A percentile compares a stretch with the other conserved stretches of the same genome.
Conservation (phyloP, 2,797 vertebrate species). For the Menidia menidia region DNA sequence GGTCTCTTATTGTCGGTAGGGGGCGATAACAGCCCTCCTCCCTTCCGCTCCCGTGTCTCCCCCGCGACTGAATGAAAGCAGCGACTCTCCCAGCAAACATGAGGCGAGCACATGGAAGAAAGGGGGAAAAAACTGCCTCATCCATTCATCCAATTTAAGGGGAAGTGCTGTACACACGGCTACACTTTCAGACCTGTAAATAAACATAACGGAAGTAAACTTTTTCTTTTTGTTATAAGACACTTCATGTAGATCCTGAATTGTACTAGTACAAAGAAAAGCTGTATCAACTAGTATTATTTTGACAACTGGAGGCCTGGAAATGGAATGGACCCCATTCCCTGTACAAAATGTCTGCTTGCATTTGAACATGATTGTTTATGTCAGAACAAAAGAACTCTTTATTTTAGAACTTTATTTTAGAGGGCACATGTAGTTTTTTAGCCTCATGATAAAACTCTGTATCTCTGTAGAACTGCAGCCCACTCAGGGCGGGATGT, state of each 20-base stretch:
- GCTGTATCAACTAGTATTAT: not conserved
- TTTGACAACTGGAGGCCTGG: too few relatives aligned
- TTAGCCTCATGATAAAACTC: too few relatives aligned
- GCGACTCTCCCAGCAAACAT: slow-evolving; percentile 46
- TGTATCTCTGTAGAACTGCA: too few relatives aligned
- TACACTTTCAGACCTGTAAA: not conserved
- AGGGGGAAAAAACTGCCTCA: slow-evolving; percentile 39
- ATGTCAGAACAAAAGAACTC: too few relatives aligned
- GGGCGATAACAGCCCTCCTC: slow-evolving; percentile 44
- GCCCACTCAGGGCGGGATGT: too few relatives aligned
- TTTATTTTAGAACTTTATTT: too few relatives aligned
- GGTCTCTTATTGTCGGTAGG: slow-evolving; percentile 37
- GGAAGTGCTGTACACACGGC: not conserved
- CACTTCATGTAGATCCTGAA: too few relatives aligned
- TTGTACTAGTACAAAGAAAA: not conserved
- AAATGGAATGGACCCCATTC: too few relatives aligned
- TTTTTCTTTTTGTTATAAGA: too few relatives aligned
- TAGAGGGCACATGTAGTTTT: too few relatives aligned
- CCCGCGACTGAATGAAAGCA: slow-evolving; percentile 35
- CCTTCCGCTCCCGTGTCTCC: slow-evolving; percentile 11
- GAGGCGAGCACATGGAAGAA: slow-evolving; percentile 72
- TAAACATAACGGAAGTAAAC: not conserved
- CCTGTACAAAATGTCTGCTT: too few relatives aligned
- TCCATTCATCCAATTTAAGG: slow-evolving; percentile 29
- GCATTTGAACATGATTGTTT: too few relatives aligned